These are phyloP conservation scores for Neomorphus geoffroyi DNA, from an alignment of 2,797 vertebrate genomes.

Conservation along the genomic window DNA sequence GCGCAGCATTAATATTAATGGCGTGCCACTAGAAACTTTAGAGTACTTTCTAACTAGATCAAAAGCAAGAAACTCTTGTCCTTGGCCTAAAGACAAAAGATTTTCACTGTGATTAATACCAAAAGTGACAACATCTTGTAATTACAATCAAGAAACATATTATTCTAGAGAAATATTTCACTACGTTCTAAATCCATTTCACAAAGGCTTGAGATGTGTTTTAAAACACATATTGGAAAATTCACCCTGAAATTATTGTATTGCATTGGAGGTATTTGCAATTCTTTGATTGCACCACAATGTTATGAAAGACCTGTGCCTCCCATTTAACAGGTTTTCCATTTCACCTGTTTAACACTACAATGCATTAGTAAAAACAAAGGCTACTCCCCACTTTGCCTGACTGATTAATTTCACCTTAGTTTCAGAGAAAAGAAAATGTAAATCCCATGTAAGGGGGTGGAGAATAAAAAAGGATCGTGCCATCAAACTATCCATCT, in stretches of 20 bases:
- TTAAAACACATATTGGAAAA: constrained; percentile 48
- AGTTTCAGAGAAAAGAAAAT: neutral
- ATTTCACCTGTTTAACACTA: neutral
- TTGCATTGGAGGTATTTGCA: neutral
- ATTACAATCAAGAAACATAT: constrained; percentile 84
- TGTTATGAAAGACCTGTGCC: neutral
- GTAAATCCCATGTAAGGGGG: neutral
- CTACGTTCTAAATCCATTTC: constrained; percentile 60
- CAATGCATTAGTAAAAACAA: neutral
- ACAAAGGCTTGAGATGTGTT: neutral
- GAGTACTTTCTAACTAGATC: constrained; percentile 83
- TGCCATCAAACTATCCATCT: neutral
- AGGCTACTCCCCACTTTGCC: neutral
- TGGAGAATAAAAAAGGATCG: neutral
- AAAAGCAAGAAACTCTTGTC: constrained; percentile 79
- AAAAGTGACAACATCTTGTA: constrained; percentile 87
- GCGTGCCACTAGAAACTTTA: constrained; percentile 58
- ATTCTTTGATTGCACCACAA: neutral
- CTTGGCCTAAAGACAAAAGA: constrained; percentile 86
- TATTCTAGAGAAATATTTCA: constrained; percentile 76
- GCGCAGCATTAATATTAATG: constrained; percentile 94
- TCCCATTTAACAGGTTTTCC: neutral
- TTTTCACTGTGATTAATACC: constrained; percentile 88
- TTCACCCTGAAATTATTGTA: neutral
- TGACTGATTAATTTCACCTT: neutral